Evolutionary conservation across 1,140 invertebrate genomes (phyloP), one percentile per base, ranked within the genome.

Genomic region (Macrobrachium nipponense): DNA sequence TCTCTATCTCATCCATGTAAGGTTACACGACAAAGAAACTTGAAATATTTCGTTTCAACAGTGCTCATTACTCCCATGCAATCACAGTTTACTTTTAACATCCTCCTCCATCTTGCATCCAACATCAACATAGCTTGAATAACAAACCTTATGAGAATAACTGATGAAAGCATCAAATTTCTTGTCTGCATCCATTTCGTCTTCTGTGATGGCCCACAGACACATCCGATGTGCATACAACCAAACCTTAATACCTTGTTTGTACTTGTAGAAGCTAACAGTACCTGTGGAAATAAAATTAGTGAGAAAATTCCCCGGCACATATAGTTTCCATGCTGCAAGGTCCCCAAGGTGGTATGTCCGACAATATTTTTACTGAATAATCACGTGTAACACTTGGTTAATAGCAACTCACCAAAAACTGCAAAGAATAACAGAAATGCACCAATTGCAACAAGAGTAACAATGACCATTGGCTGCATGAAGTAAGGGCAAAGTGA

Each of bases 101-200:
- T 4, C 27, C 27, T 36, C 27, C 27, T 36, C 27, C 27, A 36
- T 36, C 27, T 36, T 36, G 4, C 27, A 36, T 59, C 14, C 44
- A 76, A 72, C 17, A 82, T 43, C n/a, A n/a, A n/a, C n/a, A n/a
- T n/a, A 72, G 10, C 4, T 61, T 7, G 23, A 27, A 60, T 36
- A 7, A 84, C 73, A 17, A 44, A 89, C 87, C 84, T 94, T 93
- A 89, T 96, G 94, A 2, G 96, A 96, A 90, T 95, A 97, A 86
- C 96, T 97, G 60, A 98, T 93, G 90, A 98, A 98, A 0, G 96
- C 96, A 90, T 98, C 97, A 90, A 95, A 97, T 10, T 93, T 90
- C 90, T 96, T 96, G 73, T 96, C 94, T 88, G 94, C 94, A 89
- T 96, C 96, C 4, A 96, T 89, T 85, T 96, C 95, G 66, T 95